Evolutionary conservation across 1,140 invertebrate species (phyloP).

Genomic region (Pseudomyrmex pallidus): DNA sequence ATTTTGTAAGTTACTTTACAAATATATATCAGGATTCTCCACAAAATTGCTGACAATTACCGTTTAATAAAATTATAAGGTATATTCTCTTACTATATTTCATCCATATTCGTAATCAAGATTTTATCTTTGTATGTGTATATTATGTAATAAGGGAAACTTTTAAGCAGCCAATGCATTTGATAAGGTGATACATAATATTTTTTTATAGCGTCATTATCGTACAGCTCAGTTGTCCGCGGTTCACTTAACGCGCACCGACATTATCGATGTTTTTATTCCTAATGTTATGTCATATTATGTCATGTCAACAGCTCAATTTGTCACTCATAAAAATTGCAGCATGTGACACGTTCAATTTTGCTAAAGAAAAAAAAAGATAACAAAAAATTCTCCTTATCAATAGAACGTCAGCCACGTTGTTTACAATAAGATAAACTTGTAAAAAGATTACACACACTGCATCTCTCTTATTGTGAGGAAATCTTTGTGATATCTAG

Average conservation of each 20-base stretch:
- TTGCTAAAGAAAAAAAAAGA: no score
- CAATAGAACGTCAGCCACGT: no score
- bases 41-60: no score
- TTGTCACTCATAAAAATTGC: not conserved
- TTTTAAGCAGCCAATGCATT: not conserved
- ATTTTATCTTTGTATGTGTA: not conserved
- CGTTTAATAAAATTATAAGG: not conserved
- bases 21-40: not conserved
- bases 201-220: not conserved
- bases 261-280: not conserved
- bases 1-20: not conserved
- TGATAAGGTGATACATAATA: not conserved
- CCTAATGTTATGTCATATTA: not conserved
- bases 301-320: not conserved
- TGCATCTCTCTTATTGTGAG: no score
- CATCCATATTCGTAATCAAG: not conserved
- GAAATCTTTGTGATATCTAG: not conserved
- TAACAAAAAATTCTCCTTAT: no score
- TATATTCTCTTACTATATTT: not conserved
- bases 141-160: not conserved
- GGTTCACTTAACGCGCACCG: no score
- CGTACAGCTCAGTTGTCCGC: no score
- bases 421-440: no score
- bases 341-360: no score
- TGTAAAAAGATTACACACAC: no score